Evolutionary conservation across 2,113 vertebrate species (phyloP), one percentile per base, ranked within the genome.

Genomic region (Pionites leucogaster): DNA sequence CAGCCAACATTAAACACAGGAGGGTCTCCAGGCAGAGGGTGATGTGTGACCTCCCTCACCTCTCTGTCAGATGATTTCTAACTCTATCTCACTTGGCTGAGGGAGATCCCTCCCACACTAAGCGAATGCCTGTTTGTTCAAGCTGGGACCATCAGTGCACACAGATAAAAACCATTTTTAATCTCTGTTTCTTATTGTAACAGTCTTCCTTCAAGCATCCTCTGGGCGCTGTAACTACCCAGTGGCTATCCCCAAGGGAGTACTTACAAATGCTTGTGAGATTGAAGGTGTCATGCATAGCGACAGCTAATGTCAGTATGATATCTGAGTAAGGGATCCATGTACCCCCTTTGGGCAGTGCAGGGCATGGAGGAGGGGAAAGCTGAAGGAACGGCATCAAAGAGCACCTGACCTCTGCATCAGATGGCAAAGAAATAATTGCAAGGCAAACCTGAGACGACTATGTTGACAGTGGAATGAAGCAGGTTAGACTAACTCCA

Each of bases 81-180:
- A 3, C 76, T 88, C 79, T 55, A 18, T 67, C 80, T 90, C 92
- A 7, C 71, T 92, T 90, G 91, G 79, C 91, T 49, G 71, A 49
- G 49, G 85, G 91, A 94, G 59, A 78, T 83, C 76, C 80, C 96
- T 93, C 96, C 96, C 94, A 92, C 68, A 0, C 82, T 47, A 35
- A 62, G 67, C 2, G 0, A 82, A 50, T 28, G 29, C 80, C 86
- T 71, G 57, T 20, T 62, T 80, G 79, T 77, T 86, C n/a, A 2
- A 10, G 12, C 52, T 31, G 18, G 72, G 74, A 35, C 75, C 52
- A 69, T 84, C 77, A 65, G 49, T 6, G 35, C 91, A 59, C 13
- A 4, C 1, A 23, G 50, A 71, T 41, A n/a, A 82, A 74, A 78
- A 47, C 63, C 4, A 17, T 29, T 92, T 88, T 92, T 80, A 82